phyloP scores from a whole-genome alignment of 2,797 vertebrate genomes.

The Gastrophryne carolinensis region DNA sequence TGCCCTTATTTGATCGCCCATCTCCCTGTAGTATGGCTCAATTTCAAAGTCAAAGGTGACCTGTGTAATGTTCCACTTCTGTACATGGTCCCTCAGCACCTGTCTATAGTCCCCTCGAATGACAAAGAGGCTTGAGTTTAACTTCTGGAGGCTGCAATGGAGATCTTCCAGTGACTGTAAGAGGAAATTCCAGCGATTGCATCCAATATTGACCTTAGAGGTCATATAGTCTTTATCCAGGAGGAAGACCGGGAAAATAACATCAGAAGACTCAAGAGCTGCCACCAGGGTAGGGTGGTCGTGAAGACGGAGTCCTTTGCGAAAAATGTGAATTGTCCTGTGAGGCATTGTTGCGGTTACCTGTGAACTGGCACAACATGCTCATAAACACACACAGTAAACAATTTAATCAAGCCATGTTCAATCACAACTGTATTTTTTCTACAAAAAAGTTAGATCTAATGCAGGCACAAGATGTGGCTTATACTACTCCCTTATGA shows the following conservation, averaged over 20 bases:
- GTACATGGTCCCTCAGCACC: slow-evolving; percentile 53
- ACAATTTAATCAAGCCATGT: background rate
- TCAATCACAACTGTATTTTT: too few relatives aligned
- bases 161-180: slow-evolving; percentile 65
- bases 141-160: slow-evolving; percentile 48
- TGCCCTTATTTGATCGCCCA: slow-evolving; percentile 56
- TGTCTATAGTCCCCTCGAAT: slow-evolving; percentile 57
- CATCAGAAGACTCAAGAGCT: slow-evolving; percentile 52
- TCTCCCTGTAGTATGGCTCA: slow-evolving; percentile 60
- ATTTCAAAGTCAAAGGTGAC: slow-evolving; percentile 61
- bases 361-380: background rate
- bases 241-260: slow-evolving; percentile 57
- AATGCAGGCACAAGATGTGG: too few relatives aligned
- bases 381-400: too few relatives aligned
- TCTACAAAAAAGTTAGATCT: too few relatives aligned
- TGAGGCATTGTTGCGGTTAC: slow-evolving; percentile 50
- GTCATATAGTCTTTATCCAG: slow-evolving; percentile 57
- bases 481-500: too few relatives aligned
- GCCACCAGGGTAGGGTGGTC: slow-evolving; percentile 59
- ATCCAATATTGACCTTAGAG: slow-evolving; percentile 43
- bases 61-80: slow-evolving; percentile 60
- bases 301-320: slow-evolving; percentile 58
- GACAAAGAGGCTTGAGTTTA: slow-evolving; percentile 62
- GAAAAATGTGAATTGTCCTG: slow-evolving; percentile 61
- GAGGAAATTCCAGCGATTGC: slow-evolving; percentile 63